Percentiles rank a stretch among this genome's conserved stretches.
These are phyloP conservation scores for Pelosia muscerda DNA, from an alignment of 2,888 invertebrate genomes.

Conservation along the genomic window DNA sequence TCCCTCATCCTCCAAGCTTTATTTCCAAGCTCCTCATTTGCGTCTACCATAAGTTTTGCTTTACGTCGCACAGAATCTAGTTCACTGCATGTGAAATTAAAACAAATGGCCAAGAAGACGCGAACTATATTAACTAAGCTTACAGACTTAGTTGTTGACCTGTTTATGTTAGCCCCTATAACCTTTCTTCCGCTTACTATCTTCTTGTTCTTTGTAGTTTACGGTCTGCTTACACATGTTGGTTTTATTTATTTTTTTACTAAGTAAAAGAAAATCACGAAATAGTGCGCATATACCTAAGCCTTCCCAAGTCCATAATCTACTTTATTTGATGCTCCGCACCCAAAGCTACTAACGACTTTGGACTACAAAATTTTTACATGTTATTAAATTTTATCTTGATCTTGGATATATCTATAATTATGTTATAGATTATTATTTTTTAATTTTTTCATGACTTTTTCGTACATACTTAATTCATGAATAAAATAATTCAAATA, in stretches of 20 bases:
- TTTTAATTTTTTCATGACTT: not conserved
- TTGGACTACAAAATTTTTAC: not conserved
- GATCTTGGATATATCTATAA: not conserved
- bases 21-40: constrained; percentile 75
- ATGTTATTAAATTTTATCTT: not conserved
- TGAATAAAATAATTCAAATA: not conserved
- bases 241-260: constrained; percentile 47
- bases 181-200: constrained; percentile 63
- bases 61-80: constrained; percentile 63
- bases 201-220: constrained; percentile 63
- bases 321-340: constrained; percentile 31
- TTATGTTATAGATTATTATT: too few species aligned
- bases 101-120: constrained; percentile 69
- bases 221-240: constrained; percentile 46
- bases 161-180: constrained; percentile 75
- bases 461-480: not conserved
- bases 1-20: constrained; percentile 46
- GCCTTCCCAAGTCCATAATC: constrained; percentile 33
- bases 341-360: constrained; percentile 20
- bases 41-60: constrained; percentile 77
- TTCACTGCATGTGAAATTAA: constrained; percentile 71
- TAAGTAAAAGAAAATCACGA: constrained; percentile 51
- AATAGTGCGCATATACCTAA: constrained; percentile 42
- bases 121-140: constrained; percentile 70
- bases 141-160: constrained; percentile 64